These are phyloP conservation scores for Melopsittacus undulatus DNA, from an alignment of 2,797 vertebrate genomes.

Conservation along the genomic window DNA sequence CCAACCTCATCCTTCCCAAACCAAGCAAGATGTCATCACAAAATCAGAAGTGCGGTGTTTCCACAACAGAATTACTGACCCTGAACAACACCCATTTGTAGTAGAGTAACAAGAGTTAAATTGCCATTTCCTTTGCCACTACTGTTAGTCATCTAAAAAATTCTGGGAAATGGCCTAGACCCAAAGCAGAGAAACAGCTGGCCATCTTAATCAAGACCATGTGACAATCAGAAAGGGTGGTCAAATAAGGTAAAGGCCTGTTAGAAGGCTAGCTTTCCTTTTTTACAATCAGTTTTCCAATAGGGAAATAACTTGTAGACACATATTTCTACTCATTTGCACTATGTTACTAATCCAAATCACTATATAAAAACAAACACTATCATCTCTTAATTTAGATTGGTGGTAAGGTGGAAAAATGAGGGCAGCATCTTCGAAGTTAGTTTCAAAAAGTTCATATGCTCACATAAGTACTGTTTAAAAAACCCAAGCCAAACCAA, in stretches of 20 bases:
- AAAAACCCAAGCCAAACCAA: neutral
- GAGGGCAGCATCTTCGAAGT: constrained; percentile 20
- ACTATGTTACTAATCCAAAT: neutral
- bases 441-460: neutral
- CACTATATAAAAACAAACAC: constrained; percentile 9
- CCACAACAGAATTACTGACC: neutral
- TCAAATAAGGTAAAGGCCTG: neutral
- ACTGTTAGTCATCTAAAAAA: neutral
- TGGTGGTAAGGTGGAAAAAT: neutral
- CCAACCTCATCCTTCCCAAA: neutral
- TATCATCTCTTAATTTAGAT: neutral
- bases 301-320: neutral
- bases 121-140: neutral
- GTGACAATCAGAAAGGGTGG: neutral
- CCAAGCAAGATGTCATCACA: neutral
- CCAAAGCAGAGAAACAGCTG: neutral
- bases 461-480: neutral
- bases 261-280: neutral
- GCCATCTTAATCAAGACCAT: neutral
- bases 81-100: neutral
- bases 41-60: neutral
- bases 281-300: neutral
- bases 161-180: neutral
- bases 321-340: neutral
- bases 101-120: neutral